phyloP scores from a whole-genome alignment of 2,888 invertebrate species.

The Folsomia manolachei region DNA sequence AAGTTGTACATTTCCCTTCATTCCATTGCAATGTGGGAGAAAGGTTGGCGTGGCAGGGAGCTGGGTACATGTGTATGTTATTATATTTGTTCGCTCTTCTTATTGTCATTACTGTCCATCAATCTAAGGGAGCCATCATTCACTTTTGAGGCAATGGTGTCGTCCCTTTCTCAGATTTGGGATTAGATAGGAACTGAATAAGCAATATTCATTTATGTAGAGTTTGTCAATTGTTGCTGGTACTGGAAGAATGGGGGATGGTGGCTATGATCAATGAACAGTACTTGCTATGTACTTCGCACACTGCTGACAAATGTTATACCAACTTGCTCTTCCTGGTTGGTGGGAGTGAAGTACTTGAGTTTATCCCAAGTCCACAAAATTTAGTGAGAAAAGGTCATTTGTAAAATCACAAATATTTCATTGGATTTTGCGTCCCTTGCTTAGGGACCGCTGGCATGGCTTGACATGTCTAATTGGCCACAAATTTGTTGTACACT shows the following conservation, averaged over 20 bases:
- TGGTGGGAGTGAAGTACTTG: conserved; percentile 7
- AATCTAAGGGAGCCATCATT: background rate
- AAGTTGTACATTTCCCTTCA: background rate
- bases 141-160: background rate
- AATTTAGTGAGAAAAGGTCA: conserved; percentile 17
- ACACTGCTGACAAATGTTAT: conserved; percentile 4
- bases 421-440: background rate
- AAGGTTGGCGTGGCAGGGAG: too few species aligned
- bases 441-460: too few species aligned
- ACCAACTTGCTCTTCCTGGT: too few species aligned
- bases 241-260: background rate
- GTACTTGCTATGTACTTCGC: background rate
- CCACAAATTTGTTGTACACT: too few species aligned
- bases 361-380: conserved; percentile 1
- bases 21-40: too few species aligned
- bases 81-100: background rate
- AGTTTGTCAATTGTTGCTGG: background rate
- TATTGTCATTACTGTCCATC: conserved; percentile 10
- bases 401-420: conserved; percentile 1
- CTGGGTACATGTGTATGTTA: background rate
- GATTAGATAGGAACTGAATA: background rate
- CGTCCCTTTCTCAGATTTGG: conserved; percentile 1
- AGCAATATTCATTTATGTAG: conserved; percentile 8
- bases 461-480: too few species aligned
- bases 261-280: background rate